Conservation (phyloP, 1,140 invertebrate genomes). For the Nymphalis io region DNA sequence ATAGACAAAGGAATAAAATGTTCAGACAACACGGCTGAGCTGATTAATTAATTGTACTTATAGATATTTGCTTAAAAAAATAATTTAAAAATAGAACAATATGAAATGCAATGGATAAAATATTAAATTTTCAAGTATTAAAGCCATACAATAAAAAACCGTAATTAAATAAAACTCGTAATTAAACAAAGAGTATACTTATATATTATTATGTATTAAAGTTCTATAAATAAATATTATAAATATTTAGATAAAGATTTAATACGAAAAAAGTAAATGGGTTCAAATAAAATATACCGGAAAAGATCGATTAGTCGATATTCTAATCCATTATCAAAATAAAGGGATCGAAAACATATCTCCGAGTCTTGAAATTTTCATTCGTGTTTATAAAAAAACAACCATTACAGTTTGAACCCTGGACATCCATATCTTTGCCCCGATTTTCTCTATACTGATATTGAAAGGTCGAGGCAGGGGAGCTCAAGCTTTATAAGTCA, state of each 20-base stretch:
- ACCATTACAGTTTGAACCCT: neutral
- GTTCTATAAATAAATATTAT: neutral
- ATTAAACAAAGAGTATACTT: neutral
- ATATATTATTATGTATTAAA: neutral
- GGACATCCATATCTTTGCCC: neutral
- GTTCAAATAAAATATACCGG: neutral
- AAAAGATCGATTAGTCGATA: neutral
- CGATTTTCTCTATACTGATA: neutral
- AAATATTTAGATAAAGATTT: neutral
- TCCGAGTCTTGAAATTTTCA: constrained; percentile 7
- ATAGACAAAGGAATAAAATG: too few species aligned
- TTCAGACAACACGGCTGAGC: too few species aligned
- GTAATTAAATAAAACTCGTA: too few species aligned
- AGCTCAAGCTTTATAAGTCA: constrained; percentile 47
- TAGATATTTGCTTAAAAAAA: too few species aligned
- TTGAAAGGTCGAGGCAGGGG: constrained; percentile 14
- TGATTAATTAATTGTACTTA: too few species aligned
- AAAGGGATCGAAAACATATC: neutral
- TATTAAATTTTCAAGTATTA: too few species aligned
- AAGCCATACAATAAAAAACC: too few species aligned
- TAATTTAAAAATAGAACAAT: too few species aligned
- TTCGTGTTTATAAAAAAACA: constrained; percentile 10
- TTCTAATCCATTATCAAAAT: constrained; percentile 6
- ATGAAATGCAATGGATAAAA: too few species aligned
- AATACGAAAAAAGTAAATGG: neutral